Conservation (phyloP, 2,113 vertebrate species). For the Mesitornis unicolor region DNA sequence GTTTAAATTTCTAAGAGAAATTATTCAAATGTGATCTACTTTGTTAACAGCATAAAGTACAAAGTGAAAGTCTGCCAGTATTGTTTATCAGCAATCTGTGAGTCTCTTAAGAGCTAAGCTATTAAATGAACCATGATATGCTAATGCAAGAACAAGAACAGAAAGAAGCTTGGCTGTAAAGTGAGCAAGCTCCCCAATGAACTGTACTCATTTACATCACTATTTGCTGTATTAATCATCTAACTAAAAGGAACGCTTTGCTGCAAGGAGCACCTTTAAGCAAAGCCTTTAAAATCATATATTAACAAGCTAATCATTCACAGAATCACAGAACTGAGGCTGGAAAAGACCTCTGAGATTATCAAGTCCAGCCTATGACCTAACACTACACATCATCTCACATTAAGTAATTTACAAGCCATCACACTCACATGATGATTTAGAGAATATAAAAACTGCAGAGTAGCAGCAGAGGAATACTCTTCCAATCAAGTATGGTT, state of each 20-base stretch:
- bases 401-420: not conserved
- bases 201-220: not conserved
- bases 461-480: not conserved
- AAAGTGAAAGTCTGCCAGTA: not conserved
- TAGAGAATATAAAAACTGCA: not conserved
- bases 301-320: not conserved
- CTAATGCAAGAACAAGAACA: not conserved
- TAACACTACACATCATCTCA: not conserved
- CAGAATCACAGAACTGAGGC: too few relatives aligned
- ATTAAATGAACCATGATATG: constrained; percentile 25
- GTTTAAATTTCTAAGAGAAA: constrained; percentile 4
- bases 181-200: constrained; percentile 21
- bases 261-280: not conserved
- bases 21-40: constrained; percentile 6
- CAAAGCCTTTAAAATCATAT: not conserved
- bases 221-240: not conserved
- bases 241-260: not conserved
- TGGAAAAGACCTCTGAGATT: too few relatives aligned
- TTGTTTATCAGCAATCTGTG: not conserved
- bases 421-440: accelerated
- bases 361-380: too few relatives aligned
- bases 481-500: not conserved
- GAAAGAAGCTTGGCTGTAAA: constrained; percentile 14
- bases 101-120: not conserved
- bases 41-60: not conserved